Conservation (phyloP, 92 coral and sea anemone genomes). For the Actinernus sp. region DNA sequence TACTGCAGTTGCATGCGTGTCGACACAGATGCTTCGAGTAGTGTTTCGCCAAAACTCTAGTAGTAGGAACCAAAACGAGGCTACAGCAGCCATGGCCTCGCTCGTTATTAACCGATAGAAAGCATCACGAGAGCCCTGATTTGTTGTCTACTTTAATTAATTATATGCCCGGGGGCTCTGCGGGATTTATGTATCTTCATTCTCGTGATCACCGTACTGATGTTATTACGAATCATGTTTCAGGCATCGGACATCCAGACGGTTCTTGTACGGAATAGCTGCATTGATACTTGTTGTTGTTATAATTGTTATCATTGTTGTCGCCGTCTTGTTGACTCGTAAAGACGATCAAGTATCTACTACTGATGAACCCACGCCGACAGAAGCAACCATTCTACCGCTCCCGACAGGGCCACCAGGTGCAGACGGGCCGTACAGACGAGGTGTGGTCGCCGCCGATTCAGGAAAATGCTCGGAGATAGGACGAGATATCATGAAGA, state of each 20-base stretch:
- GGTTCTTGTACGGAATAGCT: background rate
- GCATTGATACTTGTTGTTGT: constrained; percentile 2
- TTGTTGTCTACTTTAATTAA: no score
- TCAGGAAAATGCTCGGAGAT: constrained; percentile 69
- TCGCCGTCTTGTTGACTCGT: constrained; percentile 1
- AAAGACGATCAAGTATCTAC: background rate
- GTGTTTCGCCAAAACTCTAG: no score
- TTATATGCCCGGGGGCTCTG: no score
- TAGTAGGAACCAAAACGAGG: no score
- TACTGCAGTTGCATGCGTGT: no score
- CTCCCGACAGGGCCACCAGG: constrained; percentile 49
- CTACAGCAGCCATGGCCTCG: no score
- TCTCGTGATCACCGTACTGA: no score
- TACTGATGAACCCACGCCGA: background rate
- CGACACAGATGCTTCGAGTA: no score
- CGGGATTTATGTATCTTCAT: no score
- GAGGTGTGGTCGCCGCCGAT: constrained; percentile 81
- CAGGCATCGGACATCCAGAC: background rate
- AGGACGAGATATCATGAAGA: constrained; percentile 80
- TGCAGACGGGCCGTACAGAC: constrained; percentile 71
- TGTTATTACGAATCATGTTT: background rate
- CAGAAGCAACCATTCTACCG: constrained; percentile 20
- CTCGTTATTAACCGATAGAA: no score
- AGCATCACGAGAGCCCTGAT: no score
- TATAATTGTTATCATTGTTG: constrained; percentile 5